Evolutionary conservation across 1,140 invertebrate genomes (phyloP), one percentile per base, ranked within the genome.

Genomic region (Lutraria rhynchaena): DNA sequence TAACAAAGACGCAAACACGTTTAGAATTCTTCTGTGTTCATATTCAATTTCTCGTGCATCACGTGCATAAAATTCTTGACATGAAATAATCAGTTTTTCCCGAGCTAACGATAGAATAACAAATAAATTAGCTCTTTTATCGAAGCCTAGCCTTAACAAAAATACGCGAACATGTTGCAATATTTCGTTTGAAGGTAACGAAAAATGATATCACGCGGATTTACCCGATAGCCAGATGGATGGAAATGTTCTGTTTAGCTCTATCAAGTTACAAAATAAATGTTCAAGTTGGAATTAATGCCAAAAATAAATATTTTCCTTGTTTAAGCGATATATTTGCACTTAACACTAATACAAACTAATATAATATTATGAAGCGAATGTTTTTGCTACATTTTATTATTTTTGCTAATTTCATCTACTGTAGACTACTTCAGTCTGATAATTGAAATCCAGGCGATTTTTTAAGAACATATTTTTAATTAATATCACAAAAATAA

Each of bases 271-370:
- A 65, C 74, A 65, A 65, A 63, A 77, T 46, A 63, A 77, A 77
- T 77, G 60, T 65, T 71, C 65, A 15, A 44, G 44, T 60, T 65
- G 29, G 65, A 77, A 65, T 51, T 77, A 65, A 63, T 65, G 74
- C 27, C 74, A 57, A 46, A 65, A 31, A 77, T 77, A 77, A 63
- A 65, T 77, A 77, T 77, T 77, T 77, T 77, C 24, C 41, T 65
- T 65, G 74, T 65, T 51, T 19, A 51, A 33, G 46, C 49, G 74
- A 77, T 77, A 63, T 77, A 77, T 77, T 77, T 77, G 24, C 60
- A 41, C 60, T 58, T 53, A 51, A 1, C 13, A 63, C 22, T 65
- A 31, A 77, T 65, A 63, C 41, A 49, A 27, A 77, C 74, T 77
- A 77, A 77, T 77, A 49, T 19, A n/a, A n/a, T n/a, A n/a, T n/a